These are phyloP conservation scores for Axis porcinus DNA, from an alignment of 2,113 vertebrate species.

Conservation along the genomic window DNA sequence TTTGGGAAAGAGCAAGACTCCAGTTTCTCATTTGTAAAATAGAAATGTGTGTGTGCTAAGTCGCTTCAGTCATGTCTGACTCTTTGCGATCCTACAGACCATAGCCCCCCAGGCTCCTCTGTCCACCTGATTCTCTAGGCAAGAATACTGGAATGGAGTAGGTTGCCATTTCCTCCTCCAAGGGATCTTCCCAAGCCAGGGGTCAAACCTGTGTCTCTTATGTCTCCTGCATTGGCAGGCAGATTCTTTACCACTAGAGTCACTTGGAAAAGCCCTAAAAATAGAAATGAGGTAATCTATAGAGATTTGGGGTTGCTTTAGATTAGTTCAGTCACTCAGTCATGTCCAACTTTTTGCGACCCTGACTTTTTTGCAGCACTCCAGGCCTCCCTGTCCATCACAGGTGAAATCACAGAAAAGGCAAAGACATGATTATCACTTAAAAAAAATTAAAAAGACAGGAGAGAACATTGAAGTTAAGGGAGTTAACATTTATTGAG, in stretches of 20 bases:
- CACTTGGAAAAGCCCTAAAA: neutral
- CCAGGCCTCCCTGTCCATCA: neutral
- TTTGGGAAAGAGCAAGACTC: neutral
- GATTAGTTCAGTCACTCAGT: neutral
- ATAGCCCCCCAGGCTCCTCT: neutral
- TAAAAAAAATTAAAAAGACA: neutral
- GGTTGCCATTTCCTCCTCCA: neutral
- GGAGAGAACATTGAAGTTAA: neutral
- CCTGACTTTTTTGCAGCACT: neutral
- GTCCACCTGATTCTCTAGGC: neutral
- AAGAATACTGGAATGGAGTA: neutral
- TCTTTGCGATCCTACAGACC: neutral
- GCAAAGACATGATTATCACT: neutral
- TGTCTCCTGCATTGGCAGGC: neutral
- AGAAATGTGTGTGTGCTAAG: neutral
- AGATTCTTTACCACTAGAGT: neutral
- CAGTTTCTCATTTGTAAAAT: neutral
- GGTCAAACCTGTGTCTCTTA: neutral
- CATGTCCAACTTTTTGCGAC: rapidly evolving
- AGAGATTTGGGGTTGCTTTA: neutral
- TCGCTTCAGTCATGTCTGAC: neutral
- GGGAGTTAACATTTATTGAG: neutral
- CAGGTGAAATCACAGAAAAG: neutral
- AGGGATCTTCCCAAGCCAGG: neutral
- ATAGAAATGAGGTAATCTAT: neutral